Evolutionary conservation across 2,888 invertebrate species (phyloP).

Genomic region (Parnassius glacialis): DNA sequence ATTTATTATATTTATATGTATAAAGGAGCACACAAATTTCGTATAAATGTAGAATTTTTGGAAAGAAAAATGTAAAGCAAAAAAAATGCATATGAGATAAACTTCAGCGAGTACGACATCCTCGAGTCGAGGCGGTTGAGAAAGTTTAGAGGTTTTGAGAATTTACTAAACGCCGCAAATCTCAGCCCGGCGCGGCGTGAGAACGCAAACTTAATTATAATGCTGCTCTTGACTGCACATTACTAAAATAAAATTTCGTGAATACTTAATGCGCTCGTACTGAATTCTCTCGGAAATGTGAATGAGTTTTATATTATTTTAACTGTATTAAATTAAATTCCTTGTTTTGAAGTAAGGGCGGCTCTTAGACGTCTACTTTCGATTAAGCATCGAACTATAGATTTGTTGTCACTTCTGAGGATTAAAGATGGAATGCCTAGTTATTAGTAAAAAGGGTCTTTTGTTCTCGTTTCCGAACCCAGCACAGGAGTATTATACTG

Average conservation of each 20-base stretch:
- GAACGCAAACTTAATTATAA: conserved; percentile 19
- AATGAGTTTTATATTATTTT: conserved; percentile 4
- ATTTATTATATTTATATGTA: no score
- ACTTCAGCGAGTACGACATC: neutral
- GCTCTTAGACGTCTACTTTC: no score
- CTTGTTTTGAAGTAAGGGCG: no score
- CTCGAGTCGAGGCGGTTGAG: neutral
- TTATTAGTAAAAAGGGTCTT: no score
- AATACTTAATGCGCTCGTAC: conserved; percentile 15
- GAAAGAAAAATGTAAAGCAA: neutral
- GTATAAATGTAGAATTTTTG: no score
- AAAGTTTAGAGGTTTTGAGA: neutral
- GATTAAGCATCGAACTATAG: no score
- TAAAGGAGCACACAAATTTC: no score
- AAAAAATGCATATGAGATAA: neutral
- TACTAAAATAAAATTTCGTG: conserved; percentile 22
- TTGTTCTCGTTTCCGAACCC: no score
- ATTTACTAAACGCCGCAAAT: conserved; percentile 11
- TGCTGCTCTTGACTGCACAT: conserved; percentile 7
- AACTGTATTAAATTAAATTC: no score
- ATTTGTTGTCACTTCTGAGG: no score
- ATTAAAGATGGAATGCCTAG: no score
- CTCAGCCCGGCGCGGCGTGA: conserved; percentile 11
- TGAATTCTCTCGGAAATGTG: conserved; percentile 14
- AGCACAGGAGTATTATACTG: no score